phyloP scores from a whole-genome alignment of 2,797 vertebrate species.

The Enteromius paludinosus region DNA sequence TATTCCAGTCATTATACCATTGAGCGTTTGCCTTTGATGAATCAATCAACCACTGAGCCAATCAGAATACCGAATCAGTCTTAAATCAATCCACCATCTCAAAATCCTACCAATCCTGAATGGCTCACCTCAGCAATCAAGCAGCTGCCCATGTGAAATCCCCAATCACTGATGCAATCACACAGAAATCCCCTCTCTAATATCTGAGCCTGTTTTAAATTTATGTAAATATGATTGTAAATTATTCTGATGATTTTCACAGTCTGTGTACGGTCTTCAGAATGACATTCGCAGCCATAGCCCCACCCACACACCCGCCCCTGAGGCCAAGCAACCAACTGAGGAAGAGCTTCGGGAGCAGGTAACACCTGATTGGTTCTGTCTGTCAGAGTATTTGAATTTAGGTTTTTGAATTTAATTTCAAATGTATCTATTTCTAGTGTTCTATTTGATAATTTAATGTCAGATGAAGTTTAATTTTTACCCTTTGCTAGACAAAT shows the following conservation, averaged over 20 bases:
- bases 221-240: conserved; percentile 31
- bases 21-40: conserved; percentile 8
- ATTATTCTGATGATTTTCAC: conserved; percentile 30
- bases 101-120: conserved; percentile 16
- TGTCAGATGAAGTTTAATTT: background rate
- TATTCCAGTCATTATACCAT: background rate
- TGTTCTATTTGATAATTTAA: background rate
- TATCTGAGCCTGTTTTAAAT: background rate
- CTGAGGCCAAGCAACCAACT: conserved; percentile 92
- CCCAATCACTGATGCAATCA: conserved; percentile 14
- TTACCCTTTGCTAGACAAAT: background rate
- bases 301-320: conserved; percentile 89
- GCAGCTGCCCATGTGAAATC: background rate
- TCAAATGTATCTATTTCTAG: background rate
- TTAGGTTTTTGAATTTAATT: background rate
- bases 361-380: conserved; percentile 70
- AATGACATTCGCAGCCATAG: conserved; percentile 95
- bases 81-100: conserved; percentile 5
- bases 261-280: conserved; percentile 97
- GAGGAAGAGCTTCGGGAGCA: conserved; percentile 93
- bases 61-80: conserved; percentile 12
- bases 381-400: background rate
- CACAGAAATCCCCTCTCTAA: conserved; percentile 9
- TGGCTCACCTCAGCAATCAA: background rate
- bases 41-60: conserved; percentile 4